Evolutionary conservation across 2,113 vertebrate species (phyloP).

Genomic region (Sisor rabdophorus): DNA sequence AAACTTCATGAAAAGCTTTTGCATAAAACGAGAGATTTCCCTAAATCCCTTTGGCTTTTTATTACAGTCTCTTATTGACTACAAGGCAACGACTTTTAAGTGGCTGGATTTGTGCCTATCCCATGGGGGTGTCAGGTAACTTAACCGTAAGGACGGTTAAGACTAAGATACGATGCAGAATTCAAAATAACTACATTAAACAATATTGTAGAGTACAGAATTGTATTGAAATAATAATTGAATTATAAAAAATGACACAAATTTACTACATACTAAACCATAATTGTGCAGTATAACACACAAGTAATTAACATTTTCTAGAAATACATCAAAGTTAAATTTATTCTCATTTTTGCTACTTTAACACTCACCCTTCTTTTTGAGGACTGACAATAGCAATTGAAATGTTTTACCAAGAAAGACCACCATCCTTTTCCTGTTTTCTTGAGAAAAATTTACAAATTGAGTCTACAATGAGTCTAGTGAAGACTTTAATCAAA

Average conservation of each 20-base stretch:
- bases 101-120: conserved; percentile 37
- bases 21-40: conserved; percentile 14
- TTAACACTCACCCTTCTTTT: conserved; percentile 85
- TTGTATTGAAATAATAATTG: neutral
- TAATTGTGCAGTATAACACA: neutral
- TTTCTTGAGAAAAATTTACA: conserved; percentile 30
- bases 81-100: conserved; percentile 25
- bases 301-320: neutral
- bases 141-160: neutral
- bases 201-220: no score
- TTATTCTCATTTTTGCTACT: neutral
- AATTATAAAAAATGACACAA: neutral
- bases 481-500: conserved; percentile 15
- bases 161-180: conserved; percentile 20
- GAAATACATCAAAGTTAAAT: neutral
- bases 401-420: conserved; percentile 81
- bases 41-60: conserved; percentile 27
- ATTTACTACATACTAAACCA: neutral
- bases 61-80: conserved; percentile 23
- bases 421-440: conserved; percentile 78
- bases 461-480: conserved; percentile 7
- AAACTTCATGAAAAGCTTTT: conserved; percentile 33
- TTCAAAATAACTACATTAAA: neutral
- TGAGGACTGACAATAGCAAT: conserved; percentile 83
- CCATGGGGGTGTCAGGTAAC: conserved; percentile 41